Conservation (phyloP, 2,888 invertebrate genomes). For the Lysandra coridon region DNA sequence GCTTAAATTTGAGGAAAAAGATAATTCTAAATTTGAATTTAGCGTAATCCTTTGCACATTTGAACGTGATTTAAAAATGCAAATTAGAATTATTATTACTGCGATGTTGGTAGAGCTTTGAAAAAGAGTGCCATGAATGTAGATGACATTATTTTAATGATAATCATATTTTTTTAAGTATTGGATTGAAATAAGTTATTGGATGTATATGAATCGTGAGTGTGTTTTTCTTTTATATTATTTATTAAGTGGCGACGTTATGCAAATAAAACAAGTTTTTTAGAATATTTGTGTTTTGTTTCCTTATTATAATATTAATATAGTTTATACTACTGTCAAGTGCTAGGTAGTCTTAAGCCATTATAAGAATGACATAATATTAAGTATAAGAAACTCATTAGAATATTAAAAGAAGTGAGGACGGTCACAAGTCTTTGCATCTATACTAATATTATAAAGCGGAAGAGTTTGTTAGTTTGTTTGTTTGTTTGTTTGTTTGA, state of each 20-base stretch:
- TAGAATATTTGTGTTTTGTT: neutral
- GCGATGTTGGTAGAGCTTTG: neutral
- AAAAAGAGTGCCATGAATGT: constrained; percentile 12
- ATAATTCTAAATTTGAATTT: neutral
- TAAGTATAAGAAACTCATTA: neutral
- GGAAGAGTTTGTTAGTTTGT: too few species aligned
- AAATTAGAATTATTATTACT: neutral
- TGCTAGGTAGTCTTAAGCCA: neutral
- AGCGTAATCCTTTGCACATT: neutral
- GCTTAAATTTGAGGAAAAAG: neutral
- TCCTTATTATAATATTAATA: neutral
- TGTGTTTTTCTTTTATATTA: neutral
- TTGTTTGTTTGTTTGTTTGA: too few species aligned
- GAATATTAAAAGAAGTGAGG: neutral
- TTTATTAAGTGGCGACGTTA: neutral
- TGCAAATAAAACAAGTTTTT: constrained; percentile 12
- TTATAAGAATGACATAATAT: neutral
- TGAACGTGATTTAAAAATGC: neutral
- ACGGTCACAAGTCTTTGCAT: neutral
- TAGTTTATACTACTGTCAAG: neutral
- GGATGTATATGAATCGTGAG: neutral
- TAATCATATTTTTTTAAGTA: neutral
- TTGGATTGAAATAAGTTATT: neutral
- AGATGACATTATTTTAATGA: neutral
- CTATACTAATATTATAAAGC: too few species aligned